Base-by-base conservation (phyloP, 2,888 invertebrate genomes). In the Polietes domitor region DNA sequence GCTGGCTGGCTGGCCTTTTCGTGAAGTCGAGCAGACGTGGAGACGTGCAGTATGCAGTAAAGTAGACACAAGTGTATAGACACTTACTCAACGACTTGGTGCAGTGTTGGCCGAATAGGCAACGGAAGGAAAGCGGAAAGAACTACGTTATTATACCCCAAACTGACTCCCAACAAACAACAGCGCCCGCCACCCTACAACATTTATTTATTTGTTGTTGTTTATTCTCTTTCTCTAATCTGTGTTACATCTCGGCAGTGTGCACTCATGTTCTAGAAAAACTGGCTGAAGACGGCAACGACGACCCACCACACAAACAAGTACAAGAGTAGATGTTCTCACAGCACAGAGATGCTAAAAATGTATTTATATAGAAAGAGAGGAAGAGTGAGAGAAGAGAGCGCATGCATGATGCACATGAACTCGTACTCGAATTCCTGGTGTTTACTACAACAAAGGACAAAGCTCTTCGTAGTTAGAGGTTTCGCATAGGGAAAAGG, bases 1-100 rank as follows among this genome's bases (percentile, higher is more conserved):
- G n/a, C n/a, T n/a, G n/a, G n/a, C 32, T 32, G 32, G 47, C 47
- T n/a, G 47, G 47, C 37, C 37, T 37, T 47, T 47, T 47, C 3
- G n/a, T 47, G 10, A 5, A 47, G n/a, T n/a, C 15, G 47, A n/a
- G 12, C 2, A n/a, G 41, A 41, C 2, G 41, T 2, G 12, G 41
- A 41, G 9, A 41, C 6, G 2, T 41, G 41, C 41, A 41, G 15
- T 41, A 10, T 5, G 15, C 12, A 12, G n/a, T n/a, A 15, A n/a
- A 47, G 47, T 47, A 47, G n/a, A 47, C 47, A 47, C 41, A 47
- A 47, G 47, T 47, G 47, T 47, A 47, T 47, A n/a, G 47, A 12
- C n/a, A 47, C 47, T 47, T 47, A 58, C 58, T 58, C 58, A 24
- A 1, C 58, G 1, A 24, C 9, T 4, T 58, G 10, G 53, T 53